These are phyloP conservation scores for Urocynchramus pylzowi DNA, from an alignment of 2,113 vertebrate species.

Conservation along the genomic window DNA sequence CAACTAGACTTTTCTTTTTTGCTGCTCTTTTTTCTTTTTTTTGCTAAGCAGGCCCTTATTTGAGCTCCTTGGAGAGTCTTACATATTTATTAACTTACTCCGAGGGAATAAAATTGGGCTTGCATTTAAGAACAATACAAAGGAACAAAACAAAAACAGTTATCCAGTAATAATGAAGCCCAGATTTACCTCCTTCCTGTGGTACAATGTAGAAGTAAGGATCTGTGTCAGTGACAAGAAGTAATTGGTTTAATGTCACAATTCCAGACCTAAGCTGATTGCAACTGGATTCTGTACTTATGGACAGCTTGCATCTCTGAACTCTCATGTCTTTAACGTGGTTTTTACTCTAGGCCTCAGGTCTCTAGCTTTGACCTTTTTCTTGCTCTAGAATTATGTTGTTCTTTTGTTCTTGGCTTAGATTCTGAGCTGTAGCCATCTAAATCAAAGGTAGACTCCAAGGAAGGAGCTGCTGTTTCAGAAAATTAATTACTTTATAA, in stretches of 20 bases:
- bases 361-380: not conserved
- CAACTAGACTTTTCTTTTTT: not conserved
- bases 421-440: not conserved
- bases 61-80: not conserved
- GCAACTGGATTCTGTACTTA: not conserved
- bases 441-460: not conserved
- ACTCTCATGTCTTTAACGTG: not conserved
- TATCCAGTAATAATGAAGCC: not conserved
- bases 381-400: not conserved
- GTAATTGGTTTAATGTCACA: not conserved
- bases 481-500: not conserved
- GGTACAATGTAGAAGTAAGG: not conserved
- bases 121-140: not conserved
- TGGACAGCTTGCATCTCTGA: rapidly evolving
- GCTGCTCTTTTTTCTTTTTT: not conserved
- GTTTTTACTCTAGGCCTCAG: not conserved
- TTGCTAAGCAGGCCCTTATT: not conserved
- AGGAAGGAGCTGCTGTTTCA: not conserved
- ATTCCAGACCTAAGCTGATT: not conserved
- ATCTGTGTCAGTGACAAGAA: not conserved
- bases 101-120: not conserved
- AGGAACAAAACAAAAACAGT: not conserved
- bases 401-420: not conserved
- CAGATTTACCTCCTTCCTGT: not conserved
- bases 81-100: not conserved